phyloP scores from a whole-genome alignment of 2,888 invertebrate genomes.

The Acronicta alni region DNA sequence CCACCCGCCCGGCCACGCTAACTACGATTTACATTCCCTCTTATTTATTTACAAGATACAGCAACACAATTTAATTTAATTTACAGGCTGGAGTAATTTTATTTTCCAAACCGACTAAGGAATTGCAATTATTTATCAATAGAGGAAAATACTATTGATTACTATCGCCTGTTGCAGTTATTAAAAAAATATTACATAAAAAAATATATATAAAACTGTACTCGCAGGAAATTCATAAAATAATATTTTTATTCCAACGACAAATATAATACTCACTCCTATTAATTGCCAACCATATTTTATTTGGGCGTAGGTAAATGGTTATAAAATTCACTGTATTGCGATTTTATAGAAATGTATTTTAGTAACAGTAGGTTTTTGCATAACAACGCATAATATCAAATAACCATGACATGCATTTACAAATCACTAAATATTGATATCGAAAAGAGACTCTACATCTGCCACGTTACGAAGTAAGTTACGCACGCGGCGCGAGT shows the following conservation, averaged over 20 bases:
- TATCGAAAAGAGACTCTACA: slow-evolving; percentile 40
- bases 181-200: too few relatives aligned
- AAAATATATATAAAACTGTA: background rate
- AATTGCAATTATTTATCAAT: slow-evolving; percentile 42
- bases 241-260: background rate
- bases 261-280: slow-evolving; percentile 37
- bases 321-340: slow-evolving; percentile 20
- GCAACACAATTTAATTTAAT: slow-evolving; percentile 72
- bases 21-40: slow-evolving; percentile 81
- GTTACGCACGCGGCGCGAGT: slow-evolving; percentile 69
- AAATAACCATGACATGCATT: slow-evolving; percentile 10
- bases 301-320: slow-evolving; percentile 4
- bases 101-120: slow-evolving; percentile 43
- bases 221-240: background rate
- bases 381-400: background rate
- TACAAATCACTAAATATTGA: slow-evolving; percentile 38
- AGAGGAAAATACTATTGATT: slow-evolving; percentile 5
- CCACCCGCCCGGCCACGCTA: slow-evolving; percentile 68
- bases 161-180: background rate
- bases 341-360: slow-evolving; percentile 10
- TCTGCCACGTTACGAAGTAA: slow-evolving; percentile 76
- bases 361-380: background rate
- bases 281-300: slow-evolving; percentile 22
- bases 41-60: slow-evolving; percentile 78
- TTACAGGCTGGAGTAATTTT: slow-evolving; percentile 63